phyloP scores from a whole-genome alignment of 2,113 vertebrate genomes.

The Ameiurus melas region DNA sequence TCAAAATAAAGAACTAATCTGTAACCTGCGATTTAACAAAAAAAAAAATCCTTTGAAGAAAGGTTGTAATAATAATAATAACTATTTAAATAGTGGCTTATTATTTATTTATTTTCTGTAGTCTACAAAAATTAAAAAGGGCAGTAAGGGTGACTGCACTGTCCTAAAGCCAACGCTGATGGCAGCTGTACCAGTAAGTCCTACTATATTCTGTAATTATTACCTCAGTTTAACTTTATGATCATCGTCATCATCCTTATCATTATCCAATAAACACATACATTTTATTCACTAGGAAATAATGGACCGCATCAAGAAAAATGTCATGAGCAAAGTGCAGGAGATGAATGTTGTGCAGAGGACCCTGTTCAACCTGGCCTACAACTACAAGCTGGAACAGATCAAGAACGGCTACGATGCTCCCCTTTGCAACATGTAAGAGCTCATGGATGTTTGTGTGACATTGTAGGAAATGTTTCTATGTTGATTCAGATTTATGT shows the following conservation, averaged over 20 bases:
- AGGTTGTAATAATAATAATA: background rate
- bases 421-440: conserved; percentile 94
- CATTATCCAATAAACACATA: background rate
- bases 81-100: background rate
- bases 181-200: conserved; percentile 93
- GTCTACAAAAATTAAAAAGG: conserved; percentile 98
- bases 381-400: conserved; percentile 94
- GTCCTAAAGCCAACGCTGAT: conserved; percentile 89
- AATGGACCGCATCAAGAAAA: conserved; percentile 98
- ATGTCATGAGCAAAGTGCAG: conserved; percentile 98
- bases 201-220: background rate
- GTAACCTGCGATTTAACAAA: background rate
- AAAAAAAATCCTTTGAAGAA: background rate
- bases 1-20: background rate
- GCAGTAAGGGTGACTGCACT: conserved; percentile 92
- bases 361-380: conserved; percentile 93
- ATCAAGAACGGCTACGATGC: conserved; percentile 94
- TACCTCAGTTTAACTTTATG: background rate
- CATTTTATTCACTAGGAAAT: conserved; percentile 81
- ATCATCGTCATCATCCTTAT: background rate
- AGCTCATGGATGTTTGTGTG: background rate
- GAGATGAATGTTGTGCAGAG: conserved; percentile 93
- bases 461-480: background rate
- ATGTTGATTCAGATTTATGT: background rate
- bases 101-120: conserved; percentile 56